phyloP scores from a whole-genome alignment of 2,797 vertebrate genomes.

The Artibeus jamaicensis region DNA sequence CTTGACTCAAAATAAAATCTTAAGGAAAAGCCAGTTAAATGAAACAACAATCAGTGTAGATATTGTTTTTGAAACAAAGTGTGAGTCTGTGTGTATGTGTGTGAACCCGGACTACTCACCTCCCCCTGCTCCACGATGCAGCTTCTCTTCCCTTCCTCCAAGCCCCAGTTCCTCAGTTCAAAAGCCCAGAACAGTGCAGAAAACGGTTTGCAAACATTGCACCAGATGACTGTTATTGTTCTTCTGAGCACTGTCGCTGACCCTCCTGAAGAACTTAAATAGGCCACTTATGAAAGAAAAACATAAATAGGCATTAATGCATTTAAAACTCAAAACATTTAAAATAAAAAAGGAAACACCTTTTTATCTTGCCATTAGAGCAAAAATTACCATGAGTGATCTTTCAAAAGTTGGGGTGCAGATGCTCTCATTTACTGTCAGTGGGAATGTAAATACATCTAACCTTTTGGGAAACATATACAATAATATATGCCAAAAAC shows the following conservation, averaged over 20 bases:
- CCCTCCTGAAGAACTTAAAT: background rate
- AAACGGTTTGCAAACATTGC: background rate
- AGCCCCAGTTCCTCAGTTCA: background rate
- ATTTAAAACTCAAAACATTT: background rate
- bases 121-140: background rate
- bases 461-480: background rate
- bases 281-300: background rate
- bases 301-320: background rate
- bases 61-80: background rate
- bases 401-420: background rate
- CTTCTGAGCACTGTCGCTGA: background rate
- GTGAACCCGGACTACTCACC: no score
- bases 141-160: background rate
- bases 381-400: background rate
- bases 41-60: background rate
- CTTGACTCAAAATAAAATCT: background rate
- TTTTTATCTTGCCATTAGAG: background rate
- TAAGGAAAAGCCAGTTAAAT: background rate
- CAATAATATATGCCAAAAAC: background rate
- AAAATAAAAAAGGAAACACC: background rate
- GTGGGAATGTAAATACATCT: background rate
- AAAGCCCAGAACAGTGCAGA: background rate
- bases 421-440: background rate
- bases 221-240: background rate
- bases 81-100: background rate